Conservation (phyloP, 2,113 vertebrate species). For the Oophaga pumilio region DNA sequence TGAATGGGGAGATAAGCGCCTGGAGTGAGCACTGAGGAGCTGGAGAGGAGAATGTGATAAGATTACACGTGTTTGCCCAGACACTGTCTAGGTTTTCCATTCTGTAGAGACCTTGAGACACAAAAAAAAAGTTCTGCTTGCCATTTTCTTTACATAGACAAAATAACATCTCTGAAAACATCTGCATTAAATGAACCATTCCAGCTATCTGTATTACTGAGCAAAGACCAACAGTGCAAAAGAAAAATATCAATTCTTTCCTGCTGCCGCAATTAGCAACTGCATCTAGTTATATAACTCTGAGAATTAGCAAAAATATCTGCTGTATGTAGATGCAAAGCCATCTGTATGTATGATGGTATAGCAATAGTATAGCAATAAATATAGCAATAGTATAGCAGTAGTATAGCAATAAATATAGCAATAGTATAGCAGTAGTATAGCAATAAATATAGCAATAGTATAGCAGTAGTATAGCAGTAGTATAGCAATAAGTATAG, state of each 20-base stretch:
- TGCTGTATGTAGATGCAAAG: too few species aligned
- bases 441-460: too few species aligned
- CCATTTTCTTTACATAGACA: constrained; percentile 39
- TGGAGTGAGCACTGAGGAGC: constrained; percentile 23
- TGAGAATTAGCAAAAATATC: too few species aligned
- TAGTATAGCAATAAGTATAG: too few species aligned
- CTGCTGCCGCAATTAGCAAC: background rate
- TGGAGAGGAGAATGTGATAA: constrained; percentile 47
- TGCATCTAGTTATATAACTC: background rate
- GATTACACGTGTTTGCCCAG: constrained; percentile 52
- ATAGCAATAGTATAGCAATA: too few species aligned
- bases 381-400: too few species aligned
- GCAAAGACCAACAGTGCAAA: background rate
- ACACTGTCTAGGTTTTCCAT: constrained; percentile 51
- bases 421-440: too few species aligned
- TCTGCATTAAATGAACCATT: background rate
- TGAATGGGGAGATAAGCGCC: constrained; percentile 36
- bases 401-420: too few species aligned
- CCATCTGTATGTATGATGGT: too few species aligned
- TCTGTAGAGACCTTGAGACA: constrained; percentile 51
- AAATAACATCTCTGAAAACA: constrained; percentile 7
- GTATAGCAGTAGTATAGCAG: too few species aligned
- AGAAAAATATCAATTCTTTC: background rate
- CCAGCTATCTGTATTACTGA: background rate
- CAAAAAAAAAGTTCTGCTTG: background rate